These are phyloP conservation scores for Odontocolon sp. DNA, from an alignment of 2,888 invertebrate genomes.

Conservation along the genomic window DNA sequence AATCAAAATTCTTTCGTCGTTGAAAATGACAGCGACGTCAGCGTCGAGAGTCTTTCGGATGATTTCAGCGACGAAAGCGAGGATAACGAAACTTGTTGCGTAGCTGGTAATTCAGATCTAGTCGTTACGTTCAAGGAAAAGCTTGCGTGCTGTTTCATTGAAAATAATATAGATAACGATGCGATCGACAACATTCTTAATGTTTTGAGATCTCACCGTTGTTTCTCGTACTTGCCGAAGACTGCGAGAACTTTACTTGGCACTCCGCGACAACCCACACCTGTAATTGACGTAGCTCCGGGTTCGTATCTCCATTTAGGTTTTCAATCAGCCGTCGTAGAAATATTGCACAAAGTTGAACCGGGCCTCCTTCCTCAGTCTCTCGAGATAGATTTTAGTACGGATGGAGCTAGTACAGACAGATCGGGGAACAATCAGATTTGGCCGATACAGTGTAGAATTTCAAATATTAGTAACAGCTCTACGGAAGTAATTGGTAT, in stretches of 20 bases:
- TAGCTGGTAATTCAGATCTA: too few species aligned
- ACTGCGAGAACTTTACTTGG: constrained; percentile 3
- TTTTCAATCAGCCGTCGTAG: background rate
- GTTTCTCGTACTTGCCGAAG: constrained; percentile 18
- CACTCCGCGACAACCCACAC: constrained; percentile 1
- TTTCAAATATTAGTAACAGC: constrained; percentile 43
- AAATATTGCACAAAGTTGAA: background rate
- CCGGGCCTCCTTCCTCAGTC: background rate
- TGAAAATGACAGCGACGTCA: too few species aligned
- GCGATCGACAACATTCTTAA: constrained; percentile 17
- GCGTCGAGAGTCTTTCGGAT: too few species aligned
- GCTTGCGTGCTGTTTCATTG: constrained; percentile 1
- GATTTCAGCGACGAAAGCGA: background rate
- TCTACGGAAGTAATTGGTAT: constrained; percentile 47
- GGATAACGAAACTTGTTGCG: background rate
- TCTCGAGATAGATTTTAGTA: constrained; percentile 17
- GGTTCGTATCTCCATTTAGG: constrained; percentile 39
- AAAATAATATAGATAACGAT: constrained; percentile 14
- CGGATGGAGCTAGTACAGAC: constrained; percentile 12
- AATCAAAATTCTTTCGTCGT: too few species aligned
- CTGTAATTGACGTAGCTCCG: constrained; percentile 5
- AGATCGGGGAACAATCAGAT: constrained; percentile 34
- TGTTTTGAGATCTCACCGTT: background rate
- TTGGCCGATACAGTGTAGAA: constrained; percentile 50
- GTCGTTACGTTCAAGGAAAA: background rate